Base-by-base conservation (phyloP, 2,888 invertebrate species). In the Cordilura impudica region DNA sequence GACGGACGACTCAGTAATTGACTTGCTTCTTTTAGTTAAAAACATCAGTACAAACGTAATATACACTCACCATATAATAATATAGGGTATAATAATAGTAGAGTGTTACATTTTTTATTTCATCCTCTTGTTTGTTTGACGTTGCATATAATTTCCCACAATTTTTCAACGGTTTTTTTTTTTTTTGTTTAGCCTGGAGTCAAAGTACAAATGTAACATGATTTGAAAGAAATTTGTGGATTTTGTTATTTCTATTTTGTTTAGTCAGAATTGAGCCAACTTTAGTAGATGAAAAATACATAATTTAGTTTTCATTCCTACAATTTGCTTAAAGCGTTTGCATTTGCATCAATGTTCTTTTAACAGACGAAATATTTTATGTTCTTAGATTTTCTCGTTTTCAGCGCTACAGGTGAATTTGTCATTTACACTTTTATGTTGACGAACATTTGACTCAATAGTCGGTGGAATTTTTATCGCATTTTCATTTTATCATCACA, bases 201-300 rank as follows among this genome's bases (percentile, higher is more conserved):
- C 63, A 80, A 54, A 73, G 66, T 65, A 69, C 43, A 72, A 78
- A 72, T 67, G 60, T 26, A 67, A 77, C 66, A n/a, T 78, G 56
- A 51, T 61, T 63, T 58, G 23, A 23, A 45, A 7, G 6, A 67
- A 49, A 63, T 70, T 66, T 29, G 39, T 67, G 26, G 47, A 49
- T 35, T 53, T 61, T 14, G n/a, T 67, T 67, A 10, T 16, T 31
- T 31, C 39, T 70, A 49, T 26, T 35, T 10, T 10, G 39, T 29
- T 72, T 39, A 19, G 43, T 54, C n/a, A n/a, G n/a, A n/a, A n/a
- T n/a, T 67, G 12, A 35, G 14, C 18, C 56, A 53, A 7, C 35
- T 67, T 51, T 4, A 2, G n/a, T 39, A 26, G 53, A 10, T 54
- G 35, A 31, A 29, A 60, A 2, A 12, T 2, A 39, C 12, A n/a